Base-by-base conservation (phyloP, 2,113 vertebrate species). In the Eleginops maclovinus region DNA sequence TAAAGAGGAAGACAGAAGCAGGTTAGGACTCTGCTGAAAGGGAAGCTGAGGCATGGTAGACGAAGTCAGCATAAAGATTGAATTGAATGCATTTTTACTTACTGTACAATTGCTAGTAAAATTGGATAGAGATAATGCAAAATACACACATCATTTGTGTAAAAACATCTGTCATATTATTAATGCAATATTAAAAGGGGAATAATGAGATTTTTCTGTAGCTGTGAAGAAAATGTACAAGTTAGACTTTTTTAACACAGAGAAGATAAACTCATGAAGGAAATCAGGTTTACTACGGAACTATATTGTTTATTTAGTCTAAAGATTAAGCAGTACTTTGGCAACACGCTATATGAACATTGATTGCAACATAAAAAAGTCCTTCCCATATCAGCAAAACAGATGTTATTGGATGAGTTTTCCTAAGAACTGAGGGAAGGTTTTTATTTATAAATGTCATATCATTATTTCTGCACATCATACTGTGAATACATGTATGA, bases 1-100 rank as follows among this genome's bases (percentile, higher is more conserved):
- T 93, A 95, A 95, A 94, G 94, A 79, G 94, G 88, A 93, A 86
- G 88, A 90, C 83, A 93, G 91, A 41, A 31, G 94, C 59, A 77
- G 66, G 95, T 90, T 95, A 89, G 94, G 74, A 95, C 91, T 95
- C 84, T 17, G 95, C 93, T 94, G 95, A 93, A 72, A 50, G 19
- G 95, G 95, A 94, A 95, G 96, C 95, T 94, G 94, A 95, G 95
- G 94, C 94, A 95, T 92, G 94, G 94, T 94, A 94, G 94, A 94
- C 46, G 0, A 81, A 81, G 94, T 87, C 88, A 86, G 77, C 67
- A 46, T 92, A 94, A 91, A 75, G 94, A 95, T 86, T 93, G 95
- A 96, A 96, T 96, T 96, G 98, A 99, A 99, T 99, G 97, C 97
- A 99, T 99, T 99, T 99, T 99, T 98, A 99, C 97, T 97, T 96